Percentiles rank a stretch among this genome's conserved stretches.
Evolutionary conservation across 1,140 invertebrate species (phyloP).

Genomic region (Dendroctonus ponderosae): DNA sequence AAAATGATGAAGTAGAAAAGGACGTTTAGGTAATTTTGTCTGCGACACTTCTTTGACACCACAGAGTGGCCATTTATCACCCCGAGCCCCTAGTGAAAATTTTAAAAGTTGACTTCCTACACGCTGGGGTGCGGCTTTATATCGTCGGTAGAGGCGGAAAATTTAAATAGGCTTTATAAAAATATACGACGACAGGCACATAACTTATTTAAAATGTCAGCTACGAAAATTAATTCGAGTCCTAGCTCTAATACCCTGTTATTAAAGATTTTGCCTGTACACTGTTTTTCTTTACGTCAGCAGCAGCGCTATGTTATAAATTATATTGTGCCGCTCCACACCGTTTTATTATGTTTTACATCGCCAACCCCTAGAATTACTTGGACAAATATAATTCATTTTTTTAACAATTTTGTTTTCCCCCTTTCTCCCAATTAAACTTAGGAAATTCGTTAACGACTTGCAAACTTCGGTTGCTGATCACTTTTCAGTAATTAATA

Average conservation of each 20-base stretch:
- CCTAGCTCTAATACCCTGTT: slow-evolving; percentile 45
- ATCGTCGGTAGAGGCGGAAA: slow-evolving; percentile 39
- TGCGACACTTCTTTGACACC: slow-evolving; percentile 47
- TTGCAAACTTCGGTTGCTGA: not conserved
- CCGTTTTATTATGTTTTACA: slow-evolving; percentile 31
- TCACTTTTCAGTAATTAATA: no score
- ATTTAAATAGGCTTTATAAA: slow-evolving; percentile 49
- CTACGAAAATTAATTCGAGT: slow-evolving; percentile 48
- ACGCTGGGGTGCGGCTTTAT: slow-evolving; percentile 32
- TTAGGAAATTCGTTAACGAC: slow-evolving; percentile 2
- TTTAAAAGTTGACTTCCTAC: slow-evolving; percentile 31
- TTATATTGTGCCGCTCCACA: slow-evolving; percentile 34
- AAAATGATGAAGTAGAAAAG: slow-evolving; percentile 6
- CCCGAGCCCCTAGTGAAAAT: slow-evolving; percentile 28
- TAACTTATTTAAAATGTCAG: slow-evolving; percentile 51
- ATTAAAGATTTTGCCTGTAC: slow-evolving; percentile 39
- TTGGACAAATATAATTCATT: slow-evolving; percentile 35
- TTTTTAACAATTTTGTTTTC: slow-evolving; percentile 22
- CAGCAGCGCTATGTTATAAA: slow-evolving; percentile 43
- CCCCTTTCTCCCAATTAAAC: slow-evolving; percentile 10
- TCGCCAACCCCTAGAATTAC: slow-evolving; percentile 19
- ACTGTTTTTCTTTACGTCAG: slow-evolving; percentile 45
- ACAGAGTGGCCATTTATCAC: slow-evolving; percentile 47
- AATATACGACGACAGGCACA: slow-evolving; percentile 49
- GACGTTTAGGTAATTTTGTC: slow-evolving; percentile 21